Evolutionary conservation across 2,797 vertebrate genomes (phyloP), one percentile per base, ranked within the genome.

Genomic region (Chrysocyon brachyurus): DNA sequence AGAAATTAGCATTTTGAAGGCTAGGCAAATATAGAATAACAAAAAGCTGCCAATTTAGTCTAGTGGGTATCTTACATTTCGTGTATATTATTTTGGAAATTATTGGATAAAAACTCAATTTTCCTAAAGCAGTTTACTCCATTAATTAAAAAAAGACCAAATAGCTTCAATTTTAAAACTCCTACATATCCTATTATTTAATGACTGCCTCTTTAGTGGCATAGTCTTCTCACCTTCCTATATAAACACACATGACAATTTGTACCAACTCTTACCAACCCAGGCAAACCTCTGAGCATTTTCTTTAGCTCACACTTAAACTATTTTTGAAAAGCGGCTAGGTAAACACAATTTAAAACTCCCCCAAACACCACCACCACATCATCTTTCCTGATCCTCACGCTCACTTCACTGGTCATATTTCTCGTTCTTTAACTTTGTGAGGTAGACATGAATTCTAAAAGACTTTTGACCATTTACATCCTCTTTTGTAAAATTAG

Each of bases 261-360:
- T 96, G 46, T 12, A 98, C 79, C 90, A 96, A 63, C 59, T 46
- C 91, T 64, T 94, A 33, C 72, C 12, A 90, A 84, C 22, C 56
- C 92, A 97, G 93, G 97, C 73, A 97, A 91, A 91, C 93, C 87
- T 96, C 92, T 89, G 97, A 94, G 87, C 72, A 46, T 81, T 95
- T 93, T 92, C 63, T 94, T 92, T 91, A 86, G 57, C 84, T 95
- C 90, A 96, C 88, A 97, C 90, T 97, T 94, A 85, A 90, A 91
- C 90, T 95, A 87, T 73, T 92, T 90, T 90, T 85, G 73, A 77
- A 77, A 8, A 91, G 90, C 81, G 56, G 77, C 94, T 90, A 95
- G 85, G 87, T 95, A 54, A 94, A 26, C 75, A 97, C 97, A 91
- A 92, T 90, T 92, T 85, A 26, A 82, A 97, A 96, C 73, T 93